Conservation (phyloP, 1,140 invertebrate species). For the Nilaparvata lugens region DNA sequence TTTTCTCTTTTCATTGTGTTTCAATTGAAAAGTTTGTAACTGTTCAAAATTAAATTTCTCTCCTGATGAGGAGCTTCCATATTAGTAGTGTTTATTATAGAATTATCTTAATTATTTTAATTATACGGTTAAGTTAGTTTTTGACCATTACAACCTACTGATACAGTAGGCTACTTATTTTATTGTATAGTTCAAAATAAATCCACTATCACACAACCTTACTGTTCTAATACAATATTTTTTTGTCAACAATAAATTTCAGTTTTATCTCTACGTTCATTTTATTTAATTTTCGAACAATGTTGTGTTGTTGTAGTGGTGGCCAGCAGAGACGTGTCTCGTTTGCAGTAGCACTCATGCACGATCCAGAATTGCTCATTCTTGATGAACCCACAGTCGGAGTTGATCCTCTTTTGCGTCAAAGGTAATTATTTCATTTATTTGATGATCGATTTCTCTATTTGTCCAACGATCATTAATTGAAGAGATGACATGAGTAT, state of each 20-base stretch:
- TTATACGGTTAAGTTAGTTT: too few species aligned
- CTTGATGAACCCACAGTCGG: slow-evolving; percentile 92
- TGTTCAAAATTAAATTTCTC: too few species aligned
- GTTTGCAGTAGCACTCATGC: slow-evolving; percentile 75
- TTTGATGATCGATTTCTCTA: slow-evolving; percentile 19
- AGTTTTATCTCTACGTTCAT: neutral
- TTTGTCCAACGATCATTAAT: slow-evolving; percentile 8
- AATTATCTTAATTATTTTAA: too few species aligned
- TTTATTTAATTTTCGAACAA: neutral
- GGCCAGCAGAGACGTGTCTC: slow-evolving; percentile 85
- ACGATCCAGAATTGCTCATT: slow-evolving; percentile 83
- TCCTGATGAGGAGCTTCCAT: too few species aligned
- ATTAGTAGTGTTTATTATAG: too few species aligned
- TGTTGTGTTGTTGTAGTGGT: slow-evolving; percentile 46
- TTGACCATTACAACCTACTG: too few species aligned
- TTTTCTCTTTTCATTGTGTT: too few species aligned
- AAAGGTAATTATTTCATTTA: slow-evolving; percentile 49
- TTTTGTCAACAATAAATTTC: neutral
- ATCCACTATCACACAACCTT: too few species aligned
- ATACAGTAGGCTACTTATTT: too few species aligned
- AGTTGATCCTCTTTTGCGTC: slow-evolving; percentile 85
- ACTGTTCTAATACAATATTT: too few species aligned
- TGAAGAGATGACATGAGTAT: neutral
- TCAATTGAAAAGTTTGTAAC: too few species aligned
- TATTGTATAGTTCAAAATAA: too few species aligned